Evolutionary conservation across 2,797 vertebrate genomes (phyloP).

Genomic region (Myotis myotis): DNA sequence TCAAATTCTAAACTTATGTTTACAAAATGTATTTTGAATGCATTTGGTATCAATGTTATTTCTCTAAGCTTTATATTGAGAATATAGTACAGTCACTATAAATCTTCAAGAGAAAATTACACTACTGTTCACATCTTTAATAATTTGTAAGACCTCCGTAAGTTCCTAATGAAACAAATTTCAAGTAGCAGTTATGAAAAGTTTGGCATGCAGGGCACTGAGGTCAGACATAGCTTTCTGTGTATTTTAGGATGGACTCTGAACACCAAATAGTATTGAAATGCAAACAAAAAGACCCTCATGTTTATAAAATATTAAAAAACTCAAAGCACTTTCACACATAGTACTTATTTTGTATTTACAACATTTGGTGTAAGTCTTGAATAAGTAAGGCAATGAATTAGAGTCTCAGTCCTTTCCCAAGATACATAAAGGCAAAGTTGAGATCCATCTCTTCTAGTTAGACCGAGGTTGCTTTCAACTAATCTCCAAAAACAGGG

Average conservation of each 20-base stretch:
- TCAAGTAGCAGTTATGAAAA: background rate
- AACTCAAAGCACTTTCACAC: background rate
- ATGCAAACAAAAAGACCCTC: background rate
- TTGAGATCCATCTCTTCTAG: background rate
- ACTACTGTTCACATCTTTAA: background rate
- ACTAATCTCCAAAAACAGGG: background rate
- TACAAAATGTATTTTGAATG: slow-evolving; percentile 15
- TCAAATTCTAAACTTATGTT: slow-evolving; percentile 21
- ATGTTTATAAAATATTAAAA: background rate
- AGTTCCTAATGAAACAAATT: slow-evolving; percentile 26
- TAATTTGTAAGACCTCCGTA: background rate
- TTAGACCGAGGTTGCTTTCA: background rate
- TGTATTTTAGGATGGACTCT: background rate
- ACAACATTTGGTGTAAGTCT: background rate
- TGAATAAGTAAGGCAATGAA: background rate
- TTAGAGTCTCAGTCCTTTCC: background rate
- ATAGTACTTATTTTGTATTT: background rate
- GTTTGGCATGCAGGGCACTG: background rate
- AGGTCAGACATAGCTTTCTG: background rate
- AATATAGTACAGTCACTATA: background rate
- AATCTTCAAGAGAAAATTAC: slow-evolving; percentile 13
- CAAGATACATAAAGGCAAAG: background rate
- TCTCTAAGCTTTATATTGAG: slow-evolving; percentile 14
- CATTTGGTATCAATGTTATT: background rate
- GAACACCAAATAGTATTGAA: slow-evolving; percentile 4